These are phyloP conservation scores for Platerodrilus igneus DNA, from an alignment of 2,888 invertebrate genomes.

Conservation along the genomic window DNA sequence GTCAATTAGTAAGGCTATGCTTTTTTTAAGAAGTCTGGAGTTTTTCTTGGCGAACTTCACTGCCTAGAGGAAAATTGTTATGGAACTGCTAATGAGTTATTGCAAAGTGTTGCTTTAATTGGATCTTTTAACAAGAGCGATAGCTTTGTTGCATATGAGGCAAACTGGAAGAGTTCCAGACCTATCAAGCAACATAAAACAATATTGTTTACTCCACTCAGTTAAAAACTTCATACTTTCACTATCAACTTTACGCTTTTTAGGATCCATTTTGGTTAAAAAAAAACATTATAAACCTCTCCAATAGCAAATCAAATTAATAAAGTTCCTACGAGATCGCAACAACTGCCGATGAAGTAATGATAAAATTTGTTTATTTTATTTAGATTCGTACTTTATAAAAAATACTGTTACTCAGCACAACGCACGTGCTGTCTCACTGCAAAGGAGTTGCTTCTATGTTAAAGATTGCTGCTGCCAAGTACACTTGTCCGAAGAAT, in stretches of 20 bases:
- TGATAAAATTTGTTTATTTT: too few species aligned
- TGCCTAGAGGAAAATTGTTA: too few species aligned
- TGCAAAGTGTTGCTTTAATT: conserved; percentile 19
- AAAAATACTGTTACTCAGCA: too few species aligned
- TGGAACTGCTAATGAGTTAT: conserved; percentile 15
- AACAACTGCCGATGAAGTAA: too few species aligned
- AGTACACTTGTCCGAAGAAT: too few species aligned
- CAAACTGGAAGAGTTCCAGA: conserved; percentile 5
- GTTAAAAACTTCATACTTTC: conserved; percentile 8
- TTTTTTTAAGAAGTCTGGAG: too few species aligned
- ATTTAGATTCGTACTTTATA: too few species aligned
- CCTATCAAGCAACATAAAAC: conserved; percentile 7
- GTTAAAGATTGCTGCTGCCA: too few species aligned
- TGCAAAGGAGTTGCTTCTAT: too few species aligned
- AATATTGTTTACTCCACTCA: conserved; percentile 7
- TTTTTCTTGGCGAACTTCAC: too few species aligned
- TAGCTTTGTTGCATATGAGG: conserved; percentile 13
- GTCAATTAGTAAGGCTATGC: too few species aligned
- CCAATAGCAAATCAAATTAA: conserved; percentile 5
- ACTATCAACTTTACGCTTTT: conserved; percentile 8
- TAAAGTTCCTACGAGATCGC: conserved; percentile 3
- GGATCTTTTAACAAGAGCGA: conserved; percentile 16
- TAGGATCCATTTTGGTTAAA: conserved; percentile 8
- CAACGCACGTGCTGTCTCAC: too few species aligned
- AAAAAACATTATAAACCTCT: conserved; percentile 2